Evolutionary conservation across 2,888 invertebrate species (phyloP), one percentile per base, ranked within the genome.

Genomic region (Habroteleia sp.): DNA sequence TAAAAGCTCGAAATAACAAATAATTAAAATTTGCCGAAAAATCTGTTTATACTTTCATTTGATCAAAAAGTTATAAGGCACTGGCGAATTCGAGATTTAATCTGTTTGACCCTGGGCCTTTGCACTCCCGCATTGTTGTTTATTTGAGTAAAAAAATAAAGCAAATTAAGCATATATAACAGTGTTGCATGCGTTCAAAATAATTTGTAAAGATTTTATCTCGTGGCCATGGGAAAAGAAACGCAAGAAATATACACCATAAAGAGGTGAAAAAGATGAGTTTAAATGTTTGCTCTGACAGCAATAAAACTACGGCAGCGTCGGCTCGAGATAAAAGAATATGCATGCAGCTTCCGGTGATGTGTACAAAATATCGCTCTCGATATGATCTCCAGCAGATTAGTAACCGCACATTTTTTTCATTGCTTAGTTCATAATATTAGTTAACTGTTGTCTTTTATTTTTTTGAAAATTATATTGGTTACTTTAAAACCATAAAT

Each of bases 321-420:
- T 33, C 63, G 60, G 54, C 56, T 11, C 25, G 46, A 74, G 66
- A 74, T 66, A 74, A 74, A 74, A 74, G 66, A 25, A 54, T 44
- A 31, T 33, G 50, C 66, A 46, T 46, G 58, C 52, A 58, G 50
- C 68, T 68, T 73, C 60, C 60, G 37, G 44, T 13, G 52, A 60
- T 65, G 52, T 46, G 73, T n/a, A 42, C 54, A 48, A 71, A 56
- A 62, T 63, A 62, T 62, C 48, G 35, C 11, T 14, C 16, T 23
- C 35, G 60, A 74, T 74, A 66, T 41, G 33, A 66, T 66, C 63
- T 48, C 41, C 14, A 33, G 33, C 17, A 37, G 56, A 72, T 72
- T 63, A 63, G 72, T n/a, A n/a, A n/a, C n/a, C 10, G 25, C 41
- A 41, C 11, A 20, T 29, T 14, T 54, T 71, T 56, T 63, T 31